These are phyloP conservation scores for Cheilosia urbana DNA, from an alignment of 2,888 invertebrate species.

Conservation along the genomic window DNA sequence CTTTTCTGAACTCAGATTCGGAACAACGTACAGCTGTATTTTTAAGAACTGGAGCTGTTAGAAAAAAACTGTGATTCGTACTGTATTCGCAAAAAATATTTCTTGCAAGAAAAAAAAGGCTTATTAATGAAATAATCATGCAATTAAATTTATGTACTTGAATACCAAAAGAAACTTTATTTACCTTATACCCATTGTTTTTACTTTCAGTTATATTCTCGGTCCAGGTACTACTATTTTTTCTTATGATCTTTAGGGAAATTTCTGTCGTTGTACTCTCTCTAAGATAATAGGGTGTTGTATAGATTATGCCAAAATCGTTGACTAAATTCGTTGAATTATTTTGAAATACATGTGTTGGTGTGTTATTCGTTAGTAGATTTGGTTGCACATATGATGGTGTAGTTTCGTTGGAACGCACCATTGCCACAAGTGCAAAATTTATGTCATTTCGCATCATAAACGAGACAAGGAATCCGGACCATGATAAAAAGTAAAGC, in stretches of 20 bases:
- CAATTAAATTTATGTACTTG: too few species aligned
- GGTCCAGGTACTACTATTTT: neutral
- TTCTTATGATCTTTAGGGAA: neutral
- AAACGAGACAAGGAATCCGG: conserved; percentile 89
- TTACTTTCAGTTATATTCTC: neutral
- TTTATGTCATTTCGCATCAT: conserved; percentile 92
- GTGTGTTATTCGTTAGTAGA: conserved; percentile 13
- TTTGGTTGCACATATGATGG: neutral
- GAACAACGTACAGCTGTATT: too few species aligned
- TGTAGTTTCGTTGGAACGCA: conserved; percentile 79
- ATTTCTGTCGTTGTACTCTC: neutral
- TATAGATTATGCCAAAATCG: neutral
- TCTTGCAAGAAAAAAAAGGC: too few species aligned
- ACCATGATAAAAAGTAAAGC: conserved; percentile 89
- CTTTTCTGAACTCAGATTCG: too few species aligned
- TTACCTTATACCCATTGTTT: neutral
- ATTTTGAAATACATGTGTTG: conserved; percentile 7
- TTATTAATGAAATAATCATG: too few species aligned
- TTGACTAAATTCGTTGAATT: conserved; percentile 29
- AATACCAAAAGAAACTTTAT: too few species aligned
- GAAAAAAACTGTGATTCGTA: too few species aligned
- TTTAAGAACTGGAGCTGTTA: too few species aligned
- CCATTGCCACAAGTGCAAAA: conserved; percentile 89
- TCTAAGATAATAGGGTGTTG: neutral
- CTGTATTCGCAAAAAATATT: too few species aligned